phyloP scores from a whole-genome alignment of 2,797 vertebrate genomes.

The Microchirus variegatus region DNA sequence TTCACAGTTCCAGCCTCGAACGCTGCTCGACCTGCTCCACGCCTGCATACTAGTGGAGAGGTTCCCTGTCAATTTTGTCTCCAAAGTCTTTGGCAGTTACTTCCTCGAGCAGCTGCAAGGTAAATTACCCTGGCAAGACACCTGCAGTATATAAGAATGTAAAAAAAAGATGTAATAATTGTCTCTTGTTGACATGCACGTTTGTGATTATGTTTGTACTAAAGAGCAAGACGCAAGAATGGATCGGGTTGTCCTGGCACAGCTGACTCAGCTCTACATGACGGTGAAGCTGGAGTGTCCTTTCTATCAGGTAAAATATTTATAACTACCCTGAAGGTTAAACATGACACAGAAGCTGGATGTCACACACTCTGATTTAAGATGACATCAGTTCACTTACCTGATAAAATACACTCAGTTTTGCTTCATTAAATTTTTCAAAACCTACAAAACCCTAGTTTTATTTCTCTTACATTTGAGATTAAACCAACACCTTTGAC shows the following conservation, averaged over 20 bases:
- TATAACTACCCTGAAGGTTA: not conserved
- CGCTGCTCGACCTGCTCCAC: constrained; percentile 87
- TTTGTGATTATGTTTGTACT: constrained; percentile 42
- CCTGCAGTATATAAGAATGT: not conserved
- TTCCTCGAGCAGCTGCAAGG: constrained; percentile 92
- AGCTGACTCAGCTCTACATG: constrained; percentile 91
- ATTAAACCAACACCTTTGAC: too few relatives aligned
- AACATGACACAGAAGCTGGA: constrained; percentile 16
- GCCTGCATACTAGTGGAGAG: constrained; percentile 86
- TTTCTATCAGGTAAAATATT: constrained; percentile 84
- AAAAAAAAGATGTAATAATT: not conserved
- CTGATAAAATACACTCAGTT: not conserved
- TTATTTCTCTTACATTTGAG: too few relatives aligned
- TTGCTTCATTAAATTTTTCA: not conserved
- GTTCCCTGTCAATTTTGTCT: constrained; percentile 91
- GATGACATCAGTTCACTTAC: not conserved
- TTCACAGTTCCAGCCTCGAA: constrained; percentile 84
- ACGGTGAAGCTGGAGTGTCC: constrained; percentile 90
- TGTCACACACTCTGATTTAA: constrained; percentile 25
- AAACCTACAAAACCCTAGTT: too few relatives aligned
- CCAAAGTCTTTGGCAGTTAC: constrained; percentile 89
- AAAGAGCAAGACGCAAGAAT: constrained; percentile 78
- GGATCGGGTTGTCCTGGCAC: constrained; percentile 77
- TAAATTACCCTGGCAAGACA: constrained; percentile 57
- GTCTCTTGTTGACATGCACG: rapidly evolving